A percentile compares a stretch with the other conserved stretches of the same genome.
These are phyloP conservation scores for Xenopus borealis DNA, from an alignment of 2,113 vertebrate genomes.

Conservation along the genomic window DNA sequence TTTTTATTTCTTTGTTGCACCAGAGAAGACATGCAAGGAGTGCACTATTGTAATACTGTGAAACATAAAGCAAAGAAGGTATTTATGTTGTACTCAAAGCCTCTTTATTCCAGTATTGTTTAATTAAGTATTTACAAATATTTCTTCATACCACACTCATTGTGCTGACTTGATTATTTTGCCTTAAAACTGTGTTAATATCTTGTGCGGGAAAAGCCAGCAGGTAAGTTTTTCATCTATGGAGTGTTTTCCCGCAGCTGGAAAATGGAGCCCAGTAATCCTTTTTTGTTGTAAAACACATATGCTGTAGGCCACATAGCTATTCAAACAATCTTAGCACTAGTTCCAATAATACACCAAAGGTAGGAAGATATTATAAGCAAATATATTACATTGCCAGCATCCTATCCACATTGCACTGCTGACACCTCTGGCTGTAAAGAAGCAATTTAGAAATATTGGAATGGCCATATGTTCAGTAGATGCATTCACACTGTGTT, in stretches of 20 bases:
- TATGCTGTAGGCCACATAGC: neutral
- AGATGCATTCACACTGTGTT: neutral
- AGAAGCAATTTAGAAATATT: neutral
- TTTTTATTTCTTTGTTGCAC: too few relatives aligned
- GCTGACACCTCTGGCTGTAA: conserved; percentile 2
- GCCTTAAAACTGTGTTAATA: too few relatives aligned
- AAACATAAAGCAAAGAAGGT: too few relatives aligned
- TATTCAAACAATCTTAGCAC: neutral
- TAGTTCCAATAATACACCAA: neutral
- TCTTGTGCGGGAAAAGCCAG: too few relatives aligned
- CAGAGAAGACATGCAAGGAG: too few relatives aligned
- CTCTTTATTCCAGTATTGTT: too few relatives aligned
- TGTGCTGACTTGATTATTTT: too few relatives aligned
- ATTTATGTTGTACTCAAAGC: too few relatives aligned
- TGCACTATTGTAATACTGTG: too few relatives aligned
- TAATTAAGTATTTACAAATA: too few relatives aligned
- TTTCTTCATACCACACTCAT: too few relatives aligned
- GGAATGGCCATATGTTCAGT: neutral
- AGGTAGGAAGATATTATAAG: neutral
- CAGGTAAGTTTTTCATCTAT: too few relatives aligned
- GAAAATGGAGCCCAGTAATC: neutral
- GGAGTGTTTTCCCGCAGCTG: neutral
- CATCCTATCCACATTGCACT: neutral
- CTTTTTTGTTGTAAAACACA: neutral
- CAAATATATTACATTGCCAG: neutral